These are phyloP conservation scores for Atta colombica DNA, from an alignment of 1,140 invertebrate genomes.

Conservation along the genomic window DNA sequence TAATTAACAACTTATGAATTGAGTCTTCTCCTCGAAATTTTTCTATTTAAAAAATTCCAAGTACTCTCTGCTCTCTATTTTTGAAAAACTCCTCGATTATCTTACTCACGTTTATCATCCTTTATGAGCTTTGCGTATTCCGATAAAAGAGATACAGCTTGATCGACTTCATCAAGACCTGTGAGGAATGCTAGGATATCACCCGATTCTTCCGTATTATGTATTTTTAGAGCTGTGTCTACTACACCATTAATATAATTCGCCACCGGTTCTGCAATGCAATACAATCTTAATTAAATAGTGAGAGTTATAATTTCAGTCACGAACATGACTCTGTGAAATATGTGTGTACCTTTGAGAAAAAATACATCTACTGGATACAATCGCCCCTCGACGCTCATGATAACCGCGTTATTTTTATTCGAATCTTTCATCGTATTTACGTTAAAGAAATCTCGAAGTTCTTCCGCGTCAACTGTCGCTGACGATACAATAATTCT, in stretches of 20 bases:
- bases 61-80: not conserved
- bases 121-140: conserved; percentile 88
- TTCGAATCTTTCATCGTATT: conserved; percentile 87
- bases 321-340: not conserved
- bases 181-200: conserved; percentile 98
- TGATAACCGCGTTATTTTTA: conserved; percentile 92
- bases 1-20: not conserved
- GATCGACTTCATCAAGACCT: conserved; percentile 96
- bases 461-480: conserved; percentile 96
- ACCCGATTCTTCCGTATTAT: conserved; percentile 92
- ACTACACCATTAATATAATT: conserved; percentile 96
- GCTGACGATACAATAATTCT: conserved; percentile 97
- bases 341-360: conserved; percentile 87
- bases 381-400: conserved; percentile 95
- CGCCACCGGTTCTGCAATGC: conserved; percentile 92
- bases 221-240: conserved; percentile 96
- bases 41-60: not conserved
- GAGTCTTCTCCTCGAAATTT: not conserved
- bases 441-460: conserved; percentile 96
- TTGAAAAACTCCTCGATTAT: not conserved
- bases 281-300: conserved; percentile 42
- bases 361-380: conserved; percentile 97
- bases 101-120: conserved; percentile 85
- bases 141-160: conserved; percentile 90
- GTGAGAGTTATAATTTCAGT: not conserved